These are phyloP conservation scores for Apodemus speciosus DNA, from an alignment of 2,113 vertebrate species.

Conservation along the genomic window DNA sequence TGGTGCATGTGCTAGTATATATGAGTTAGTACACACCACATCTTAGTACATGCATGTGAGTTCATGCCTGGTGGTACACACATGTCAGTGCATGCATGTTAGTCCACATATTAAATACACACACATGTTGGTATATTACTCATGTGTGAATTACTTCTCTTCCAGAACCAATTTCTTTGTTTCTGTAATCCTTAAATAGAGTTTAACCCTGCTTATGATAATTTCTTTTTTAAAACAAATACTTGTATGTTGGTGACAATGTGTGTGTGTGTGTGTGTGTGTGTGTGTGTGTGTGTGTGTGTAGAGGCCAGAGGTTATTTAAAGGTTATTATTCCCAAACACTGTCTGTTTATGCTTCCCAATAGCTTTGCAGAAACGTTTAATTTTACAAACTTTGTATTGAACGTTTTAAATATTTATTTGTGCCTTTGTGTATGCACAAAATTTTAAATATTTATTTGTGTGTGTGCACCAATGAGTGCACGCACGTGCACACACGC, in stretches of 20 bases:
- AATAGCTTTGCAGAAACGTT: background rate
- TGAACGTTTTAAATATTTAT: background rate
- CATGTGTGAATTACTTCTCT: background rate
- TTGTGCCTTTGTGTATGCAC: background rate
- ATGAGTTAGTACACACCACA: background rate
- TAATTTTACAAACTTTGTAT: background rate
- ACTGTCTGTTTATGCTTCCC: background rate
- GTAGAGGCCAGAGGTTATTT: background rate
- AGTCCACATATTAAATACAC: background rate
- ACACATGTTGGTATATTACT: background rate
- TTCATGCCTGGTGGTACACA: background rate
- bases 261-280: background rate
- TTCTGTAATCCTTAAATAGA: background rate
- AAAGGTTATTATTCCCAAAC: background rate
- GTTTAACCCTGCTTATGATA: background rate
- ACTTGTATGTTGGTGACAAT: background rate
- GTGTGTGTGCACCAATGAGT: too few relatives aligned
- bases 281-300: background rate
- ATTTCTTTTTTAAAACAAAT: background rate
- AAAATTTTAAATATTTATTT: too few relatives aligned
- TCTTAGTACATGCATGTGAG: background rate
- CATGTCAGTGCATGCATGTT: background rate
- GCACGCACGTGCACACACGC: too few relatives aligned
- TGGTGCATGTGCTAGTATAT: background rate
- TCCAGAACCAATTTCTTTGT: background rate